A percentile compares a stretch with the other conserved stretches of the same genome.
Conservation (phyloP, 2,888 invertebrate genomes). For the Stenurella melanura region DNA sequence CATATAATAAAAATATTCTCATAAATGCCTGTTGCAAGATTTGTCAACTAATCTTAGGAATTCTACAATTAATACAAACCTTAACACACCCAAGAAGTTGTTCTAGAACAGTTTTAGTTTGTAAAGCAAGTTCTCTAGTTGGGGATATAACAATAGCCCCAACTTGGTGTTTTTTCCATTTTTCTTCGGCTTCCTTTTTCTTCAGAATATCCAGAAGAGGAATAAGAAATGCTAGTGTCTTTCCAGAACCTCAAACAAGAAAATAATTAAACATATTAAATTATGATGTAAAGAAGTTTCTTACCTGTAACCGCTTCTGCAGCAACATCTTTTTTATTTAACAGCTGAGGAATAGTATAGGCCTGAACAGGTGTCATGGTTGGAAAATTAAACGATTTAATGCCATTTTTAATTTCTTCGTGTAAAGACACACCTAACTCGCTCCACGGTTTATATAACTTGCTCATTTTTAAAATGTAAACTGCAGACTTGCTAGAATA, state of each 20-base stretch:
- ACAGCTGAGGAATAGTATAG: constrained; percentile 90
- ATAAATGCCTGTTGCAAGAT: no score
- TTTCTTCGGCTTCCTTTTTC: constrained; percentile 77
- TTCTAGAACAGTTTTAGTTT: constrained; percentile 83
- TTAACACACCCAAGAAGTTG: constrained; percentile 73
- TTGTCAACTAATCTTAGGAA: no score
- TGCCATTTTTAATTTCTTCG: constrained; percentile 71
- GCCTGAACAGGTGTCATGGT: constrained; percentile 83
- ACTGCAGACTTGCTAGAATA: no score
- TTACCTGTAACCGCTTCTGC: constrained; percentile 94
- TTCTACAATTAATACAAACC: constrained; percentile 65
- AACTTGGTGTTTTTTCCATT: constrained; percentile 84
- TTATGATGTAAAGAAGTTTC: neutral
- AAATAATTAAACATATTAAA: constrained; percentile 15
- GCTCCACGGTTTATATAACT: constrained; percentile 73
- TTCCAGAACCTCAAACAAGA: constrained; percentile 87
- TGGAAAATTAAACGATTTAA: constrained; percentile 75
- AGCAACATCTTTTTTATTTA: constrained; percentile 96
- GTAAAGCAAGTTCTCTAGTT: constrained; percentile 94
- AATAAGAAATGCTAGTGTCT: constrained; percentile 96
- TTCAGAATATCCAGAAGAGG: constrained; percentile 91
- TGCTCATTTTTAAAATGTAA: constrained; percentile 20
- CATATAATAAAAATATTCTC: no score
- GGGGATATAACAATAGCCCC: constrained; percentile 95
- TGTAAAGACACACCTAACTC: constrained; percentile 73